A percentile compares a stretch with the other conserved stretches of the same genome.
These are phyloP conservation scores for Neodiprion lecontei DNA, from an alignment of 1,140 invertebrate genomes.

Conservation along the genomic window DNA sequence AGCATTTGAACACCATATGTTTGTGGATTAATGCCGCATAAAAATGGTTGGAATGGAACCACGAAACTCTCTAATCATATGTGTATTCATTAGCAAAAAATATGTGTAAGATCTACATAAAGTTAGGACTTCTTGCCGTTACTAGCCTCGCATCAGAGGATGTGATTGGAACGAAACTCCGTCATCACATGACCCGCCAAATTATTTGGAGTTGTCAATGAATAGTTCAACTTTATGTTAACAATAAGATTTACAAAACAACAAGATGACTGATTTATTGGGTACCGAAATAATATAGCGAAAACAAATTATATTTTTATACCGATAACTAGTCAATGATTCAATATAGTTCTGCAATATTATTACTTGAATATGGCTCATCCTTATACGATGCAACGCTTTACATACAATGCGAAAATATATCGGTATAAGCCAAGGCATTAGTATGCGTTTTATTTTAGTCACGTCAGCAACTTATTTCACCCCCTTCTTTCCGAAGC, in stretches of 20 bases:
- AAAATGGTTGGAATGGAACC: neutral
- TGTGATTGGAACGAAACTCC: conserved; percentile 20
- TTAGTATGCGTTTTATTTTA: neutral
- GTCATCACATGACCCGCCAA: conserved; percentile 26
- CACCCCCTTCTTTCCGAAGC: neutral
- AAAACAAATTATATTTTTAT: conserved; percentile 1
- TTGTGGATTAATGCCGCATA: neutral
- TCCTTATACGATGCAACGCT: neutral
- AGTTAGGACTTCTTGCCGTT: conserved; percentile 23
- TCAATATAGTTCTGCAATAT: neutral
- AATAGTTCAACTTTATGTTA: neutral
- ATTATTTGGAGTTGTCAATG: conserved; percentile 26
- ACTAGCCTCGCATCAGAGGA: conserved; percentile 18
- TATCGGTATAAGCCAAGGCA: neutral
- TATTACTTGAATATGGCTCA: conserved; percentile 4
- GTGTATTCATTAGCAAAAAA: conserved; percentile 25
- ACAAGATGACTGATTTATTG: neutral
- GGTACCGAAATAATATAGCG: neutral
- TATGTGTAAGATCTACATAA: conserved; percentile 20
- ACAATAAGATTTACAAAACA: neutral
- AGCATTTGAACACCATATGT: conserved; percentile 16
- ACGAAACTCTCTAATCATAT: conserved; percentile 22
- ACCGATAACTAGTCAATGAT: neutral
- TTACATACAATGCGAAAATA: neutral
- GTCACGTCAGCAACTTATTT: neutral